Conservation (phyloP, 2,797 vertebrate species). For the Gymnocypris eckloni region DNA sequence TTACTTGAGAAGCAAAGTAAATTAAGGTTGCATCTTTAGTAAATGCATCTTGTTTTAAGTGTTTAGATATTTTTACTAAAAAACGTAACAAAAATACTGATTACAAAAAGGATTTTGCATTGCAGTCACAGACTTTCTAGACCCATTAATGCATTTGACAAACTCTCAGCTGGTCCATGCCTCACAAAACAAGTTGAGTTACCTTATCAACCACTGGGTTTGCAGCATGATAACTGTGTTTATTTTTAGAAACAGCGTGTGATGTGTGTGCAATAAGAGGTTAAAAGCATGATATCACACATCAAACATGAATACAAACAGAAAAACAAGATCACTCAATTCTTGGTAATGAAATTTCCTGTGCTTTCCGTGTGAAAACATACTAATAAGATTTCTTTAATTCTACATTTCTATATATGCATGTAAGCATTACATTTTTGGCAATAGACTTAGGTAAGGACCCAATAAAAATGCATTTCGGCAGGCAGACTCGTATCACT, state of each 20-base stretch:
- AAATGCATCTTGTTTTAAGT: neutral
- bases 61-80: neutral
- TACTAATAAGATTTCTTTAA: neutral
- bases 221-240: slow-evolving; percentile 67
- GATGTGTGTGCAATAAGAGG: slow-evolving; percentile 64
- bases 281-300: slow-evolving; percentile 68
- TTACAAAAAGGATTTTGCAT: neutral
- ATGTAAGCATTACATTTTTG: neutral
- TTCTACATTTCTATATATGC: neutral
- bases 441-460: neutral
- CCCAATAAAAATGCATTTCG: neutral
- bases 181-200: slow-evolving; percentile 80
- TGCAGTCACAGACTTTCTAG: slow-evolving; percentile 33
- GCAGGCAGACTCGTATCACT: neutral
- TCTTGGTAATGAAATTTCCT: neutral
- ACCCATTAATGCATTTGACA: slow-evolving; percentile 33
- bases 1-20: too few species aligned
- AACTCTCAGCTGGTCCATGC: slow-evolving; percentile 67
- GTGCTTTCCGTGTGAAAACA: neutral
- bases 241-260: slow-evolving; percentile 79
- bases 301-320: slow-evolving; percentile 9
- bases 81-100: neutral
- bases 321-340: slow-evolving; percentile 3
- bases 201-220: slow-evolving; percentile 76
- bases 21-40: neutral